Percentiles rank a stretch among this genome's conserved stretches.
These are phyloP conservation scores for Drosophila hawaiiensis DNA, from an alignment of 2,888 invertebrate genomes.

Conservation along the genomic window DNA sequence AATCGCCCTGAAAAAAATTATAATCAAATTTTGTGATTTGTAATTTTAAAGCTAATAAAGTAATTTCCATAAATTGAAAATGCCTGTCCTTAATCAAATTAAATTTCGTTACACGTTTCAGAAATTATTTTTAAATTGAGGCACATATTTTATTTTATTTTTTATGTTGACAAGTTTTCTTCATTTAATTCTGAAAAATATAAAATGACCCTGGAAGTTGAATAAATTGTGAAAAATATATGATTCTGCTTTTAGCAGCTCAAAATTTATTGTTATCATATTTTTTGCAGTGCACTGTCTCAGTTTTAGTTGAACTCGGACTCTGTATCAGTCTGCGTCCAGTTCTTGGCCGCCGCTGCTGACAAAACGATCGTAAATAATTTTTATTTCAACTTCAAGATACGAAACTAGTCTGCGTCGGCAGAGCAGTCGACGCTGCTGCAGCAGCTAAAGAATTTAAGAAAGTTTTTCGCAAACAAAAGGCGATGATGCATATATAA, in stretches of 20 bases:
- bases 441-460: slow-evolving; percentile 72
- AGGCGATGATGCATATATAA: slow-evolving; percentile 70
- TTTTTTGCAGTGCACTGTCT: slow-evolving; percentile 7
- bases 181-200: not conserved
- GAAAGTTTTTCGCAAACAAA: slow-evolving; percentile 82
- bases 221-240: not conserved
- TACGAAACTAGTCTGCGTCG: slow-evolving; percentile 75
- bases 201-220: not conserved
- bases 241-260: not conserved
- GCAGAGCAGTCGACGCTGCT: slow-evolving; percentile 53
- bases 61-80: not conserved
- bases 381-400: slow-evolving; percentile 83
- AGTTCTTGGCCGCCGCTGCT: slow-evolving; percentile 68
- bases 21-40: not conserved
- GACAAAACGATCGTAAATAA: slow-evolving; percentile 85
- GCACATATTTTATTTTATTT: not conserved
- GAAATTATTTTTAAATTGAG: not conserved
- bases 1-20: not conserved
- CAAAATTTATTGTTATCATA: not conserved
- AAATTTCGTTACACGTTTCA: not conserved
- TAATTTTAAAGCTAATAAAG: not conserved
- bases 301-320: slow-evolving; percentile 5
- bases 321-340: slow-evolving; percentile 46
- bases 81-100: not conserved
- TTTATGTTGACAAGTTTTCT: not conserved